These are phyloP conservation scores for Carterocephalus palaemon DNA, from an alignment of 2,888 invertebrate genomes.

Conservation along the genomic window DNA sequence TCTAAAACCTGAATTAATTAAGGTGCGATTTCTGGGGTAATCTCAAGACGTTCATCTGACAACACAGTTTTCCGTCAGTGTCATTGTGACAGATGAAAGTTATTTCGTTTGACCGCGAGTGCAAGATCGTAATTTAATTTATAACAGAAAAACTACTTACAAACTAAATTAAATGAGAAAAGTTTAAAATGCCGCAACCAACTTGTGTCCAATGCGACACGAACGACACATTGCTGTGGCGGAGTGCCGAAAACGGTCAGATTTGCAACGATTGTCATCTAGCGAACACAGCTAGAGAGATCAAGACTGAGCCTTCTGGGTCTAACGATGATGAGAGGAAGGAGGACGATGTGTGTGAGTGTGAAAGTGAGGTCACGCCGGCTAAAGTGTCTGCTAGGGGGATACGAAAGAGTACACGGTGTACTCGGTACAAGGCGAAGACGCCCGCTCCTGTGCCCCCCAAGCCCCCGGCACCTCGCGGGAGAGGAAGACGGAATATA, in stretches of 20 bases:
- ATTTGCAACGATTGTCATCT: conserved; percentile 87
- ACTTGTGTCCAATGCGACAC: conserved; percentile 85
- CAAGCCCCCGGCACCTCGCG: conserved; percentile 75
- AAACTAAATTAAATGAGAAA: conserved; percentile 38
- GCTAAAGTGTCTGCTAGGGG: conserved; percentile 73
- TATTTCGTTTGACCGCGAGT: not conserved
- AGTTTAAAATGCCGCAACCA: conserved; percentile 75
- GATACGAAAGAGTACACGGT: conserved; percentile 80
- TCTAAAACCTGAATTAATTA: no score
- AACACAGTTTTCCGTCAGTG: no score
- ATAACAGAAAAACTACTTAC: not conserved
- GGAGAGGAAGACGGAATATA: conserved; percentile 86
- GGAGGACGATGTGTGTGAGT: conserved; percentile 56
- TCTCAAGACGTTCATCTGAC: no score
- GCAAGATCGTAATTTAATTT: not conserved
- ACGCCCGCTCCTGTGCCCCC: conserved; percentile 48
- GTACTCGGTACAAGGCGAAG: conserved; percentile 76
- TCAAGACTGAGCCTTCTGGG: conserved; percentile 47
- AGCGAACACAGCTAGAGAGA: conserved; percentile 49
- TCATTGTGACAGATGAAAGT: no score
- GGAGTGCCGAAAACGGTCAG: conserved; percentile 84
- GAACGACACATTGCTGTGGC: conserved; percentile 86
- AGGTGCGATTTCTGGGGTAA: no score
- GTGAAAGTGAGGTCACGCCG: conserved; percentile 59
- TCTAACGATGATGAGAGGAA: conserved; percentile 43